These are phyloP conservation scores for Agonopterix heracliana DNA, from an alignment of 2,888 invertebrate species.

Conservation along the genomic window DNA sequence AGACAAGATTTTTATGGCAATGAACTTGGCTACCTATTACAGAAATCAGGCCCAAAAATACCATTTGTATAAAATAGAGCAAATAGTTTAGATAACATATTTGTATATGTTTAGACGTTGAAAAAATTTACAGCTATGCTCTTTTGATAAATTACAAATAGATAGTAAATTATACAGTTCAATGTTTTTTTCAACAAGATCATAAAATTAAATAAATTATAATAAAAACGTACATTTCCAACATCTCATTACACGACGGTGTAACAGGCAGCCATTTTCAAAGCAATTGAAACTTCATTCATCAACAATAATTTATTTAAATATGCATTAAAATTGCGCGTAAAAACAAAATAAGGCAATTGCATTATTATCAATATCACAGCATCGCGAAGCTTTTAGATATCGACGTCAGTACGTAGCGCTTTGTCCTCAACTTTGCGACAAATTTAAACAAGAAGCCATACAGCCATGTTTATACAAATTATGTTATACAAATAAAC, in stretches of 20 bases:
- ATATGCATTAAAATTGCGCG: conserved; percentile 7
- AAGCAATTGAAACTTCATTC: not conserved
- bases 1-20: not conserved
- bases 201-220: too few relatives aligned
- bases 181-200: too few relatives aligned
- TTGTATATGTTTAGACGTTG: too few relatives aligned
- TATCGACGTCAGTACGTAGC: conserved; percentile 15
- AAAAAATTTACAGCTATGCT: too few relatives aligned
- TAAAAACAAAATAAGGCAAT: conserved; percentile 38
- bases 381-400: conserved; percentile 30
- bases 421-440: conserved; percentile 1
- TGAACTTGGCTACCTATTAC: not conserved
- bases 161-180: too few relatives aligned
- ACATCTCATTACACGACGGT: not conserved
- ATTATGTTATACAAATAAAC: too few relatives aligned
- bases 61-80: too few relatives aligned
- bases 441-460: not conserved
- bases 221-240: too few relatives aligned
- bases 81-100: too few relatives aligned
- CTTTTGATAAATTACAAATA: too few relatives aligned
- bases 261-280: not conserved
- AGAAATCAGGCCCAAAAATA: too few relatives aligned
- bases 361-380: conserved; percentile 45
- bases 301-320: not conserved
- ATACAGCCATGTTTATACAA: not conserved